Conservation (phyloP, 2,888 invertebrate species). For the Epinotia brunnichana region DNA sequence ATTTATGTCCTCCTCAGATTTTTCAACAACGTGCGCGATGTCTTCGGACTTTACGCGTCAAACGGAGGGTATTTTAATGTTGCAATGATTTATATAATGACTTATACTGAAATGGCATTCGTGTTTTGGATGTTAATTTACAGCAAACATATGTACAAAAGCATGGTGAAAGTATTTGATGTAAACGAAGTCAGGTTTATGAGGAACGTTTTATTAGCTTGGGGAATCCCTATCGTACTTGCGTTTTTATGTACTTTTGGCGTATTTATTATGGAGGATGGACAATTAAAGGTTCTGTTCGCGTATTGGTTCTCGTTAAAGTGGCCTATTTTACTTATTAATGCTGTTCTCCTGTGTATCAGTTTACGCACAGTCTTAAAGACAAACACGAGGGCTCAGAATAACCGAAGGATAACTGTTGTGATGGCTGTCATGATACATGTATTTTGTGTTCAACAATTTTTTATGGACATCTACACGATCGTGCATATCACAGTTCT, state of each 20-base stretch:
- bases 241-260: constrained; percentile 49
- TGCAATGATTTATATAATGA: constrained; percentile 51
- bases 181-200: constrained; percentile 53
- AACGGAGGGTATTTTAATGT: constrained; percentile 47
- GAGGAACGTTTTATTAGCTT: constrained; percentile 60
- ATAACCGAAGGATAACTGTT: constrained; percentile 60
- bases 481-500: constrained; percentile 54
- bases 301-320: constrained; percentile 62
- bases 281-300: constrained; percentile 49
- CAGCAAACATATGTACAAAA: constrained; percentile 68
- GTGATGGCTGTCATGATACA: constrained; percentile 69
- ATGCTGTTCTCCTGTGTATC: constrained; percentile 62
- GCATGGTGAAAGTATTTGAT: constrained; percentile 67
- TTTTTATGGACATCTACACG: constrained; percentile 63
- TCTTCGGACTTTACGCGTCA: constrained; percentile 49
- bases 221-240: constrained; percentile 59
- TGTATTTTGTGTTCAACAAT: constrained; percentile 70
- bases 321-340: constrained; percentile 68
- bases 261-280: constrained; percentile 46
- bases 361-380: constrained; percentile 62
- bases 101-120: constrained; percentile 66
- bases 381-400: constrained; percentile 56
- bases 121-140: constrained; percentile 74
- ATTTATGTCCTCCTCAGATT: constrained; percentile 63
- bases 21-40: constrained; percentile 55